These are phyloP conservation scores for Anthoptus insignis DNA, from an alignment of 2,888 invertebrate species.

Conservation along the genomic window DNA sequence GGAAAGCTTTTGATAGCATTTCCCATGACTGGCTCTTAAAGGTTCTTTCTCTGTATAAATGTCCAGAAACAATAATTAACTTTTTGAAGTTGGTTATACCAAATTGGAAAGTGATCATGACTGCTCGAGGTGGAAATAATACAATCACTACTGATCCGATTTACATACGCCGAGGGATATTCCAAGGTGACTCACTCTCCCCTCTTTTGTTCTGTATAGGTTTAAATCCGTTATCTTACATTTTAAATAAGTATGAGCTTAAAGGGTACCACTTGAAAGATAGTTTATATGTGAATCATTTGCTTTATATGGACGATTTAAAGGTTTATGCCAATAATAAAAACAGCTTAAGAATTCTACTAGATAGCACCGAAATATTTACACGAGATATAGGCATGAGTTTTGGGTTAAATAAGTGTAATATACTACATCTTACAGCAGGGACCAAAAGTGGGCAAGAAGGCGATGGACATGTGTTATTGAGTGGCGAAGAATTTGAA, in stretches of 20 bases:
- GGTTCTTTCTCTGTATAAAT: constrained; percentile 17
- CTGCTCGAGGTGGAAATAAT: neutral
- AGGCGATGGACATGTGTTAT: neutral
- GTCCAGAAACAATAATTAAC: constrained; percentile 5
- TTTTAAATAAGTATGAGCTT: neutral
- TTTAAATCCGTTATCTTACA: neutral
- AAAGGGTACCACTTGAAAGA: constrained; percentile 4
- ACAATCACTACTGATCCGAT: neutral
- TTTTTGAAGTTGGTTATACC: neutral
- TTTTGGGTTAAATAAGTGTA: constrained; percentile 5
- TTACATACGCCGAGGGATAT: constrained; percentile 1
- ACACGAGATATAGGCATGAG: neutral
- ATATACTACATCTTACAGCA: neutral
- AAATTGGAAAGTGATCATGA: neutral
- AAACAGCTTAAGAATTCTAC: neutral
- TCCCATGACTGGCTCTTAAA: constrained; percentile 25
- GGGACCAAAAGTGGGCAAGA: neutral
- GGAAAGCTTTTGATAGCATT: constrained; percentile 34
- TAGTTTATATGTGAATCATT: neutral
- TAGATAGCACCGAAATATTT: constrained; percentile 9
- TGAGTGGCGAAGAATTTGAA: too few relatives aligned
- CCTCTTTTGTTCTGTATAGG: neutral
- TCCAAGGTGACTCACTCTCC: neutral
- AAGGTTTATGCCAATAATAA: constrained; percentile 16
- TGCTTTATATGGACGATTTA: constrained; percentile 23